Evolutionary conservation across 2,797 vertebrate genomes (phyloP), one percentile per base, ranked within the genome.

Genomic region (Podarcis siculus): DNA sequence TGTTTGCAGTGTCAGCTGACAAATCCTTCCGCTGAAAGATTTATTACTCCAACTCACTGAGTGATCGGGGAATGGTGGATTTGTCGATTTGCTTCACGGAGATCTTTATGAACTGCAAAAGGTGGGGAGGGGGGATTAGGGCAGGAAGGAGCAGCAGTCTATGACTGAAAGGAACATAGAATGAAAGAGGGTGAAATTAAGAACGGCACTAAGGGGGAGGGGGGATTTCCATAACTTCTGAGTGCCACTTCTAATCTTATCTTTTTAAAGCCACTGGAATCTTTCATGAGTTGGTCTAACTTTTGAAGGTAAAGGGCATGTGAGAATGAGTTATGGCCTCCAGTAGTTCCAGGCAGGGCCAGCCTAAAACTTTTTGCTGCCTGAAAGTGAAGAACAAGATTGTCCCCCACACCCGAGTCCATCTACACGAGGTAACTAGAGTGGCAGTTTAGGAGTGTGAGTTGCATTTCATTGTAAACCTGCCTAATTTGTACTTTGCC

Each of bases 21-120:
- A 96, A 87, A 96, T 95, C 91, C 92, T 85, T 95, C 93, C 92
- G 90, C 93, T 93, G 67, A 94, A 91, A 95, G 94, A 96, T 96
- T 94, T 96, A 96, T 93, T 95, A 90, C 89, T 86, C 93, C 84
- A 82, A 81, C 89, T 90, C 90, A 81, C 87, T 0, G 66, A 93
- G 66, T 88, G 92, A 93, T 95, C 80, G 79, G 86, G 91, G 92
- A 93, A 90, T 89, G 91, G 90, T 25, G 90, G 91, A 89, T 90
- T 87, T 96, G 89, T 93, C 93, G 89, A 10, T 93, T 91, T 90
- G 58, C 91, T 94, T 93, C 91, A 88, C 13, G 82, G 85, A 90
- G 85, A 90, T 93, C 86, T 95, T 94, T 90, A 91, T 58, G 42
- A 79, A 92, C 86, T 85, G 73, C 87, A 91, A 72, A 85, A 91